Evolutionary conservation across 2,113 vertebrate species (phyloP), one percentile per base, ranked within the genome.

Genomic region (Chamaea fasciata): DNA sequence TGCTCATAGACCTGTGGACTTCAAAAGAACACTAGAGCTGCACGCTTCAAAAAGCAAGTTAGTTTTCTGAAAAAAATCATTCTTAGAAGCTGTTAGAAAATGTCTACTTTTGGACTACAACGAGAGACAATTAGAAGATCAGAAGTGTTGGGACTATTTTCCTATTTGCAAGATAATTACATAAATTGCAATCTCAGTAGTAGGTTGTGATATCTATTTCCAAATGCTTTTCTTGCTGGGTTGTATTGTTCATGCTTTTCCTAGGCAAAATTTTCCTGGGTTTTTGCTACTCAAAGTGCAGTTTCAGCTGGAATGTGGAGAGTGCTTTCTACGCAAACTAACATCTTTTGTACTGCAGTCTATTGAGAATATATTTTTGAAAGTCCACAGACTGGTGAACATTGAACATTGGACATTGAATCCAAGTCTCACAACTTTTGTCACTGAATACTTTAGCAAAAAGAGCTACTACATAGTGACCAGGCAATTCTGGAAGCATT

Each of bases 51-150:
- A 92, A 4, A 13, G 20, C 47, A 83, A 81, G 59, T 55, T 77
- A 69, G 11, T 83, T 80, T 89, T 74, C 55, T 74, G 50, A 35
- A 83, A 74, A 74, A 93, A 95, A 74, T 52, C 0, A 27, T 67
- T 91, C 52, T 60, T 83, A 78, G 52, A 83, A 90, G 50, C 77
- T 82, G 23, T 73, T 90, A 83, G 57, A 86, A 94, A 91, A 88
- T 50, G 19, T 87, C 10, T 5, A 33, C 27, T 83, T 92, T 86
- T 92, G 37, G 59, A 63, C 59, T 83, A 69, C 79, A 87, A 55
- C 52, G 52, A 71, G 53, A 83, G 56, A 80, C 28, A 92, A 96
- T 93, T 94, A 92, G n/a, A 83, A 93, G 59, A 95, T 88, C 49
- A 64, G 31, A 92, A 78, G 28, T 49, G 9, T n/a, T 91, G 56